phyloP scores from a whole-genome alignment of 2,113 vertebrate genomes.

The Pteronura brasiliensis region DNA sequence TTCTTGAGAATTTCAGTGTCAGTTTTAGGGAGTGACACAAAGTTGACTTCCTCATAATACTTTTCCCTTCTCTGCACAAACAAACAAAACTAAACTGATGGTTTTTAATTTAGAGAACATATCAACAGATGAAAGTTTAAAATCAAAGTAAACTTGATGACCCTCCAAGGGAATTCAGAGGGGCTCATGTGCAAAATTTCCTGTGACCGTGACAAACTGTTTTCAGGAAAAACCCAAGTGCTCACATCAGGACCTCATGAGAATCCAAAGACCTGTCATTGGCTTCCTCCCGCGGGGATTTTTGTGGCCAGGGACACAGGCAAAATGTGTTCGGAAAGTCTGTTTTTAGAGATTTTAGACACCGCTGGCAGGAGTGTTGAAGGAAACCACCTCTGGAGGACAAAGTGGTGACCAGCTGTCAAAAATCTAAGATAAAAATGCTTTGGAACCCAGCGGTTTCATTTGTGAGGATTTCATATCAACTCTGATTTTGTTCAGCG shows the following conservation, averaged over 20 bases:
- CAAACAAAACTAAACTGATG: background rate
- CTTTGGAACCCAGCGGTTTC: background rate
- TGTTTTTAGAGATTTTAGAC: conserved; percentile 15
- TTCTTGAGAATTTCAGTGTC: background rate
- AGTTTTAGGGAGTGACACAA: background rate
- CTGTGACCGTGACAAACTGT: conserved; percentile 56
- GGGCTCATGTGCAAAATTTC: conserved; percentile 1
- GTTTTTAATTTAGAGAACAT: background rate
- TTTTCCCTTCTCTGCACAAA: background rate
- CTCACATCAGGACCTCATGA: background rate
- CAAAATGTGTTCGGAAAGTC: background rate
- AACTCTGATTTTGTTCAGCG: background rate
- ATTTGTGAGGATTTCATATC: background rate
- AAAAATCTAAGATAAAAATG: background rate
- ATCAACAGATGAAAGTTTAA: background rate
- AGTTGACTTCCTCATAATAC: background rate
- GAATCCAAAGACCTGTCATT: background rate
- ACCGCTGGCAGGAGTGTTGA: background rate
- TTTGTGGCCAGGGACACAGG: background rate
- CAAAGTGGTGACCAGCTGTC: background rate
- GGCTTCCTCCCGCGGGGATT: background rate
- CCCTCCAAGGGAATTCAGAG: background rate
- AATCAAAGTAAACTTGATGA: background rate
- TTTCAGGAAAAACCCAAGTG: conserved; percentile 48
- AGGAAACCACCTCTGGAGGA: background rate